Evolutionary conservation across 2,888 invertebrate species (phyloP).

Genomic region (Drosophila anomalata): DNA sequence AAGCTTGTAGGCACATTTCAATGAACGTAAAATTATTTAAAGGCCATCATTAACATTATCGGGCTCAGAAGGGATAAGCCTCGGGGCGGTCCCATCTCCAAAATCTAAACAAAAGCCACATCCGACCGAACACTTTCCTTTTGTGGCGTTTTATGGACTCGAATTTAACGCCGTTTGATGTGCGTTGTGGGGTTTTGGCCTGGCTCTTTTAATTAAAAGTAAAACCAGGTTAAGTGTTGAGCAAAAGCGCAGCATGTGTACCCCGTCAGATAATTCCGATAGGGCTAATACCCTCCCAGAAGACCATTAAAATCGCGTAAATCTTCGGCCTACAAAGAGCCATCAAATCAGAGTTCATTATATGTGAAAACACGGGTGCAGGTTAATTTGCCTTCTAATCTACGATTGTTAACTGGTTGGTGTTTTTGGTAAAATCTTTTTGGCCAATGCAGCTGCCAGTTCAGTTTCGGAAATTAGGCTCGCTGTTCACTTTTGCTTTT

Average conservation of each 20-base stretch:
- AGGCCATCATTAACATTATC: constrained; percentile 75
- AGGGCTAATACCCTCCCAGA: constrained; percentile 30
- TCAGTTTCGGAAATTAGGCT: constrained; percentile 54
- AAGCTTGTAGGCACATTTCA: constrained; percentile 56
- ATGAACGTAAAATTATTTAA: constrained; percentile 64
- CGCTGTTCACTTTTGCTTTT: constrained; percentile 54
- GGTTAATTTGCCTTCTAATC: constrained; percentile 5
- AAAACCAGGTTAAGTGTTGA: constrained; percentile 70
- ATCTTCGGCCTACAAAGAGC: constrained; percentile 50
- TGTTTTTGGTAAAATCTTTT: constrained; percentile 7
- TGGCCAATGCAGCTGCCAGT: constrained; percentile 48
- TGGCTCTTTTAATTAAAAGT: constrained; percentile 68
- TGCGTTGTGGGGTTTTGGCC: constrained; percentile 17
- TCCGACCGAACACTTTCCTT: constrained; percentile 57
- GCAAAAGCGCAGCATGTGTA: constrained; percentile 69
- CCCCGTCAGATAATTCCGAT: constrained; percentile 26
- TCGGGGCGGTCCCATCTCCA: constrained; percentile 44
- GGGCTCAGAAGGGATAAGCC: constrained; percentile 45
- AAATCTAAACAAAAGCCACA: constrained; percentile 32
- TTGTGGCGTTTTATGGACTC: constrained; percentile 60
- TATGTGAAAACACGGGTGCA: constrained; percentile 43
- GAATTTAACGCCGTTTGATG: constrained; percentile 67
- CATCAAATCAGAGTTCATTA: constrained; percentile 68
- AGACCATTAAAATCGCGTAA: constrained; percentile 66
- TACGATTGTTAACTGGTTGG: constrained; percentile 13